Evolutionary conservation across 2,888 invertebrate genomes (phyloP).

Genomic region (Xylota sylvarum): DNA sequence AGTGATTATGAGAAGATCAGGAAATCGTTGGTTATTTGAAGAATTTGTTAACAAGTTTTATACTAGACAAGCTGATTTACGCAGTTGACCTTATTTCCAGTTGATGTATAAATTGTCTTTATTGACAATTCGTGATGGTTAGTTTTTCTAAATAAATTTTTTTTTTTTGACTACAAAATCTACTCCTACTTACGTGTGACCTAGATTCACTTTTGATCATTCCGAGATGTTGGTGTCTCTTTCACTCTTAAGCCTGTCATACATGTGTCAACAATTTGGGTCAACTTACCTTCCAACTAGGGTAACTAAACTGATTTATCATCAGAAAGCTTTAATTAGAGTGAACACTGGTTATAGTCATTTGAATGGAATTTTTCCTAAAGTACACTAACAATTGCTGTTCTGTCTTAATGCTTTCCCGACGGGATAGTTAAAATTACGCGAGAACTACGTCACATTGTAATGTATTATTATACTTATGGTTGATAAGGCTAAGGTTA

Average conservation of each 20-base stretch:
- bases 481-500: too few relatives aligned
- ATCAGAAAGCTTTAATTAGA: too few relatives aligned
- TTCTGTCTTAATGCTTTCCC: too few relatives aligned
- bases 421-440: too few relatives aligned
- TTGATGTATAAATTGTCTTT: neutral
- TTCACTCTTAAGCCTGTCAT: neutral
- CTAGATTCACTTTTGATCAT: neutral
- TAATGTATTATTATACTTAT: too few relatives aligned
- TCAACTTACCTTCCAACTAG: too few relatives aligned
- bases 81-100: conserved; percentile 15
- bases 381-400: too few relatives aligned
- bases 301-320: too few relatives aligned
- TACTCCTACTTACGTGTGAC: too few relatives aligned
- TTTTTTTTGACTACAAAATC: neutral
- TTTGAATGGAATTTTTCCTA: too few relatives aligned
- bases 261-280: neutral
- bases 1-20: conserved; percentile 29
- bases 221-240: neutral
- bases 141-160: neutral
- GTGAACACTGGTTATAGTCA: too few relatives aligned
- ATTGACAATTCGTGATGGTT: neutral
- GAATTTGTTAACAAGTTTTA: conserved; percentile 21
- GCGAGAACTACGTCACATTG: too few relatives aligned
- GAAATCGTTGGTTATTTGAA: conserved; percentile 6
- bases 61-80: neutral